Evolutionary conservation across 2,113 vertebrate genomes (phyloP).

Genomic region (Gadus chalcogrammus): DNA sequence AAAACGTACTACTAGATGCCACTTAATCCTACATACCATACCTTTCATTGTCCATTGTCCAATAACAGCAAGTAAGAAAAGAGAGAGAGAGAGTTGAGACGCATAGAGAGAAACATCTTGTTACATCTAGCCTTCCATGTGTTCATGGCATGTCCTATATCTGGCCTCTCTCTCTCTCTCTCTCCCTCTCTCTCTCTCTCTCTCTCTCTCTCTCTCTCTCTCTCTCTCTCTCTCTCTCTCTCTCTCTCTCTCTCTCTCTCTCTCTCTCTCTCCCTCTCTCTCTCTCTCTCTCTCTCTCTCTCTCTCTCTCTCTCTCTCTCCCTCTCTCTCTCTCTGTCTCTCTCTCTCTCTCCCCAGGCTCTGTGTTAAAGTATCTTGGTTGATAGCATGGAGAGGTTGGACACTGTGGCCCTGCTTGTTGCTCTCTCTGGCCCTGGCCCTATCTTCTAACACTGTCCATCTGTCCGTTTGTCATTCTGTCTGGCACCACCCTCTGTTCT

Average conservation of each 20-base stretch:
- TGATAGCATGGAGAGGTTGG: conserved; percentile 37
- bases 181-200: no score
- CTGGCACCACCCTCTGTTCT: background rate
- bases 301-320: background rate
- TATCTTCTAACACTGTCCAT: background rate
- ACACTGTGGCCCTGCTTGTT: conserved; percentile 9
- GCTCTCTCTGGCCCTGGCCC: conserved; percentile 1
- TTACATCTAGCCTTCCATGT: conserved; percentile 35
- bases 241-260: no score
- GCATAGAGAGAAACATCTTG: background rate
- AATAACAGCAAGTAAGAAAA: no score
- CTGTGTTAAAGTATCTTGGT: conserved; percentile 59
- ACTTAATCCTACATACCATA: no score
- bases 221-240: no score
- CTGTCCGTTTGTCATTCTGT: background rate
- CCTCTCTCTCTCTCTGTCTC: conserved; percentile 29
- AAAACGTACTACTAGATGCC: no score
- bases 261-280: no score
- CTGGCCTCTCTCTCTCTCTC: conserved; percentile 46
- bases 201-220: no score
- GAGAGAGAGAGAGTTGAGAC: no score
- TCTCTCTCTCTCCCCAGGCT: conserved; percentile 10
- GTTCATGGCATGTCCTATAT: conserved; percentile 37
- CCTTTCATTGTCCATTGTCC: no score
- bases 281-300: no score